These are phyloP conservation scores for Portunus trituberculatus DNA, from an alignment of 1,140 invertebrate species.

Conservation along the genomic window DNA sequence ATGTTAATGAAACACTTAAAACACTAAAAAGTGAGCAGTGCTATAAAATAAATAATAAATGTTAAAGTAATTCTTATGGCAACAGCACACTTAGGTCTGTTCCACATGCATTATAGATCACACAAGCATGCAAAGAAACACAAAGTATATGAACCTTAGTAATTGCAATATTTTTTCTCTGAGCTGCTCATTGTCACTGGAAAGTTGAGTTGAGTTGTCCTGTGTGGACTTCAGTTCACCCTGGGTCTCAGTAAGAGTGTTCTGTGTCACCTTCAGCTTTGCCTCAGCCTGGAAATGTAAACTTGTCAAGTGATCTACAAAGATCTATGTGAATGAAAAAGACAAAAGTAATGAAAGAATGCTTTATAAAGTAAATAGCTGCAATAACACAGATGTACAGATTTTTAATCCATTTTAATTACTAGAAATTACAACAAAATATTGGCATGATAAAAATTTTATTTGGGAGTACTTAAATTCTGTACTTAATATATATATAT, in stretches of 20 bases:
- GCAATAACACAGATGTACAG: too few relatives aligned
- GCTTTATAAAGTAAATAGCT: too few relatives aligned
- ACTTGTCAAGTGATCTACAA: too few relatives aligned
- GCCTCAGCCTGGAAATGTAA: constrained; percentile 14
- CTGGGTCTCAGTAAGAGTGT: constrained; percentile 28
- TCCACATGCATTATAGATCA: not conserved
- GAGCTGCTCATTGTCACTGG: constrained; percentile 54
- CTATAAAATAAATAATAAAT: not conserved
- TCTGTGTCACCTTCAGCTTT: constrained; percentile 25
- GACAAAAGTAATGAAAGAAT: too few relatives aligned
- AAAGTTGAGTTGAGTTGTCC: constrained; percentile 29
- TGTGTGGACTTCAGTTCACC: not conserved
- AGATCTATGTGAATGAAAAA: too few relatives aligned
- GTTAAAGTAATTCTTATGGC: not conserved
- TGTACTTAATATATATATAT: too few relatives aligned
- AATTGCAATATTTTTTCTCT: constrained; percentile 69
- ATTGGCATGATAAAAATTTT: too few relatives aligned
- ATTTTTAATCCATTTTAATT: too few relatives aligned
- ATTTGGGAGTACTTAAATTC: too few relatives aligned
- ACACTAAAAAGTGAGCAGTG: not conserved
- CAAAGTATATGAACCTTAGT: constrained; percentile 32
- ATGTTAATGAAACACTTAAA: not conserved
- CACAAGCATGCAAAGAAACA: not conserved
- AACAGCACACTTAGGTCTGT: not conserved
- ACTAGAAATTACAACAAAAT: too few relatives aligned